Percentiles rank a stretch among this genome's conserved stretches.
Conservation (phyloP, 2,113 vertebrate species). For the Heterotilapia buettikoferi region DNA sequence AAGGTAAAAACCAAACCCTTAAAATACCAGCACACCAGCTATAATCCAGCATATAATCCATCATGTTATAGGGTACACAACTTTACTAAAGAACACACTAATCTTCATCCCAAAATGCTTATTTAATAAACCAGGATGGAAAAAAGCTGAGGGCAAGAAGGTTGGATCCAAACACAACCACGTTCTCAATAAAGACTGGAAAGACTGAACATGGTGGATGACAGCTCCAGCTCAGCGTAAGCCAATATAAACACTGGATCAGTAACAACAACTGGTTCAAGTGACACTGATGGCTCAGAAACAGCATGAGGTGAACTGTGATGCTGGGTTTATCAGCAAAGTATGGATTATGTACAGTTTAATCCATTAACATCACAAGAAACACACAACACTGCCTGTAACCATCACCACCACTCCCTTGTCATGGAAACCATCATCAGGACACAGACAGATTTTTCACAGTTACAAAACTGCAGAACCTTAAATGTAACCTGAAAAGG, state of each 20-base stretch:
- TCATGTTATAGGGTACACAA: neutral
- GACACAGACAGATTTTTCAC: neutral
- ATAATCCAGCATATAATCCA: neutral
- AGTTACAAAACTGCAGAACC: neutral
- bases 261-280: neutral
- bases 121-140: neutral
- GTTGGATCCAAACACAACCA: neutral
- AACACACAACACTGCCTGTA: neutral
- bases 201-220: neutral
- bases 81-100: neutral
- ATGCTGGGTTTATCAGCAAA: neutral
- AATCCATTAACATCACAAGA: neutral
- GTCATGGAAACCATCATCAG: neutral
- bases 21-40: neutral
- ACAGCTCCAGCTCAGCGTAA: neutral
- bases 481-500: neutral
- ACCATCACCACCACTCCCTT: neutral
- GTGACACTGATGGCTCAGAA: neutral
- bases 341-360: neutral
- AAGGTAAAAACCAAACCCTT: neutral
- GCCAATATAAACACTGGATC: neutral
- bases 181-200: neutral
- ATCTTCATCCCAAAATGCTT: neutral
- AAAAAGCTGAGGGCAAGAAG: neutral
- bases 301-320: neutral